Evolutionary conservation across 2,113 vertebrate species (phyloP), one percentile per base, ranked within the genome.

Genomic region (Dendropsophus ebraccatus): DNA sequence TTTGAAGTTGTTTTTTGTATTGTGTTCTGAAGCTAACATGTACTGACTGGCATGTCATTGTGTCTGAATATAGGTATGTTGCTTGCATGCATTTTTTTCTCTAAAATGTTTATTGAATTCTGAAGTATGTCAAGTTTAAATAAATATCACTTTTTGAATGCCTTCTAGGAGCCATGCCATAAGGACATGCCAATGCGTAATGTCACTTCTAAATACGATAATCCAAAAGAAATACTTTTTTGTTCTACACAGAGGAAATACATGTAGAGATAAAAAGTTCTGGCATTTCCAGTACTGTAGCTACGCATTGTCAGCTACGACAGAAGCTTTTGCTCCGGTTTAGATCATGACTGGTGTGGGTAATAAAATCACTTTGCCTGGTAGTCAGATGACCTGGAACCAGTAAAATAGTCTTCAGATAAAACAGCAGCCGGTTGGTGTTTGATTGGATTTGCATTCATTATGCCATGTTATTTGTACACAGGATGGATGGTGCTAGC

Each of bases 401-500:
- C 85, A 47, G 17, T 81, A 28, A 67, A 81, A 72, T 49, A 50
- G 50, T 60, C 47, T 81, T 81, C 3, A 32, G 67, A 86, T 81
- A 74, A 86, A 81, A 58, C 65, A 16, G 47, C 45, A 70, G 52
- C 52, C 50, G 52, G 62, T 86, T 81, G 67, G 23, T 86, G 56
- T 86, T 81, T 81, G 67, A 74, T 70, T 60, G 67, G 85, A 86
- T 86, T 86, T 86, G 85, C 85, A 86, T 86, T 86, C 35, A 60
- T 86, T 80, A 86, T 62, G 77, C 37, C 41, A 32, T 81, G 65
- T 49, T 86, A 60, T 81, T 81, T 86, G 77, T 81, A 86, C 78
- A 80, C 47, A 23, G 78, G 69, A 86, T 72, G 50, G 76, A 86
- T 86, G 76, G 28, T 30, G 77, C 56, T 79, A n/a, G n/a, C 30